A percentile compares a stretch with the other conserved stretches of the same genome.
Evolutionary conservation across 2,888 invertebrate species (phyloP).

Genomic region (Choristoneura rosaceana): DNA sequence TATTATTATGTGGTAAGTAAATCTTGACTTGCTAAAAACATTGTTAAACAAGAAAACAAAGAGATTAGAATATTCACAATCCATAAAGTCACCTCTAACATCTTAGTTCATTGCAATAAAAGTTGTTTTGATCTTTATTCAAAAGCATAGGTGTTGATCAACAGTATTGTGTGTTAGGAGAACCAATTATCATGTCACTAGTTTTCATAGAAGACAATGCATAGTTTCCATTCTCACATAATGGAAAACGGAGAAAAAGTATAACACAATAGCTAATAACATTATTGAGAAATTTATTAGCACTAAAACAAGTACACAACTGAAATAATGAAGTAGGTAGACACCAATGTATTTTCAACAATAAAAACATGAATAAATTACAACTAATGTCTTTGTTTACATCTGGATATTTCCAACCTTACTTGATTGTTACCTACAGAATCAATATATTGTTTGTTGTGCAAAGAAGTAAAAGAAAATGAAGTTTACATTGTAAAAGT

Average conservation of each 20-base stretch:
- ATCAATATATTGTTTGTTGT: neutral
- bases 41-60: neutral
- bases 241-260: slow-evolving; percentile 48
- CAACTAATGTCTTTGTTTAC: neutral
- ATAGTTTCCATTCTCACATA: slow-evolving; percentile 62
- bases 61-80: neutral
- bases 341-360: neutral
- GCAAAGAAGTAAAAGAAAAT: neutral
- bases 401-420: neutral
- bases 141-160: slow-evolving; percentile 13
- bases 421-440: neutral
- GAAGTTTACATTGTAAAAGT: too few relatives aligned
- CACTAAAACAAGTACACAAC: neutral
- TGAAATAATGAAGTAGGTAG: neutral
- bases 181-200: slow-evolving; percentile 17
- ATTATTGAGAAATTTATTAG: slow-evolving; percentile 41
- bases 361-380: neutral
- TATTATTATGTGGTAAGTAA: neutral
- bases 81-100: neutral
- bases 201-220: slow-evolving; percentile 46
- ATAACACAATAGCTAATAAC: slow-evolving; percentile 43
- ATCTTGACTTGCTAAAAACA: neutral
- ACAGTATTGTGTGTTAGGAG: slow-evolving; percentile 27
- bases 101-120: neutral
- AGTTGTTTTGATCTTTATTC: neutral